These are phyloP conservation scores for Wasmannia auropunctata DNA, from an alignment of 1,140 invertebrate genomes.

Conservation along the genomic window DNA sequence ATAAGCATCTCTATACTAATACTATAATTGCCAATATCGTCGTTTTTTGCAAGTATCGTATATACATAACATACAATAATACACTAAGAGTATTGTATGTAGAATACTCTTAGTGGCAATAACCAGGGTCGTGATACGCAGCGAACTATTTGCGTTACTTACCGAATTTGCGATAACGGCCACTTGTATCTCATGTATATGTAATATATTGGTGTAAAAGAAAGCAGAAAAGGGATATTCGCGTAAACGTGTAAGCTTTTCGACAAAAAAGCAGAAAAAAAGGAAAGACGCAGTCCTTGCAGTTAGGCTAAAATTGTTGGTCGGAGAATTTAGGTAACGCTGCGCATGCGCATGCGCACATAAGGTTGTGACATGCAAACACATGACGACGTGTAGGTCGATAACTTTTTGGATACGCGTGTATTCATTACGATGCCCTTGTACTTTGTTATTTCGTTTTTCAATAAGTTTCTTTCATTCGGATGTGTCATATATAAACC, in stretches of 20 bases:
- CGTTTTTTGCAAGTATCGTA: not conserved
- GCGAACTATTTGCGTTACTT: not conserved
- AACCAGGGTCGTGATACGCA: not conserved
- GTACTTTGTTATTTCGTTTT: not conserved
- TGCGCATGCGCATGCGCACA: constrained; percentile 21
- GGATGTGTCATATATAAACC: not conserved
- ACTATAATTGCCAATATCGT: not conserved
- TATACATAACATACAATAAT: no score
- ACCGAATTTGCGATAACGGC: not conserved
- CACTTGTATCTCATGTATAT: not conserved
- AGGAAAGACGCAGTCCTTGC: not conserved
- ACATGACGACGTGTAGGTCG: constrained; percentile 34
- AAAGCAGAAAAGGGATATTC: not conserved
- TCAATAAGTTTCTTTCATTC: not conserved
- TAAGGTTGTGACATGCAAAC: not conserved
- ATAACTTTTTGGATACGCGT: constrained; percentile 53
- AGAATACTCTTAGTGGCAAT: not conserved
- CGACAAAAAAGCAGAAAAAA: not conserved
- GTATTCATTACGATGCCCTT: not conserved
- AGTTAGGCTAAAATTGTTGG: constrained; percentile 44
- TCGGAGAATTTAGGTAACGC: not conserved
- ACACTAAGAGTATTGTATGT: no score
- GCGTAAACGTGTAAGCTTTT: not conserved
- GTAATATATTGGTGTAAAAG: not conserved
- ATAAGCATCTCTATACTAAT: not conserved